phyloP scores from a whole-genome alignment of 2,113 vertebrate genomes.

The Tachysurus fulvidraco region DNA sequence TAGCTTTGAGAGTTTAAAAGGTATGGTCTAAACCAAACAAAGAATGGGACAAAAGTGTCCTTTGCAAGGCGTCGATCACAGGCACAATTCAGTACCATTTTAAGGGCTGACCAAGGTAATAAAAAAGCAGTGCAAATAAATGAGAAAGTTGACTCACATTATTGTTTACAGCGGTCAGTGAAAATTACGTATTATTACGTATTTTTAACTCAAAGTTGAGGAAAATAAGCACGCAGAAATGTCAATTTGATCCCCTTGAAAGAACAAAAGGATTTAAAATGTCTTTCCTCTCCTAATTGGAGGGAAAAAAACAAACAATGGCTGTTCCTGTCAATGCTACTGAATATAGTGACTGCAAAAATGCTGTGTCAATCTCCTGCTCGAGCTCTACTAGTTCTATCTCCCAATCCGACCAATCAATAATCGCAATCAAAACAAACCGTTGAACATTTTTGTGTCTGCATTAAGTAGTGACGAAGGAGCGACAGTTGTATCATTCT shows the following conservation, averaged over 20 bases:
- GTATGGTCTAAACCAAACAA: conserved; percentile 53
- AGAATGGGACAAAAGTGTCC: neutral
- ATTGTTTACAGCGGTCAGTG: conserved; percentile 21
- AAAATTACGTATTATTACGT: conserved; percentile 16
- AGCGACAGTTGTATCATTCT: neutral
- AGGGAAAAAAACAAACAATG: neutral
- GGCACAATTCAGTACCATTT: conserved; percentile 2
- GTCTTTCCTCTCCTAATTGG: conserved; percentile 15
- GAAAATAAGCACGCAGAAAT: neutral
- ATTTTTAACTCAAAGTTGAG: conserved; percentile 1
- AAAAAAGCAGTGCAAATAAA: conserved; percentile 17
- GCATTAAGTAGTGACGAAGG: neutral
- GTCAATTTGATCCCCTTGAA: neutral
- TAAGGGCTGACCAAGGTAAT: conserved; percentile 8
- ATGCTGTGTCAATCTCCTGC: neutral
- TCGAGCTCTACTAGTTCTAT: neutral
- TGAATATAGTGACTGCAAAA: neutral
- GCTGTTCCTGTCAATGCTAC: neutral
- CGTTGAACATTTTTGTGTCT: neutral
- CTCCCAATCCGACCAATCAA: neutral
- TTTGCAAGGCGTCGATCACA: neutral
- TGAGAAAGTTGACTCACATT: conserved; percentile 10
- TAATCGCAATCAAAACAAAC: neutral
- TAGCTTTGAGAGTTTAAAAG: conserved; percentile 43
- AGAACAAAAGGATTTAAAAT: neutral